These are phyloP conservation scores for Medauroidea extradentata DNA, from an alignment of 1,140 invertebrate genomes.

Conservation along the genomic window DNA sequence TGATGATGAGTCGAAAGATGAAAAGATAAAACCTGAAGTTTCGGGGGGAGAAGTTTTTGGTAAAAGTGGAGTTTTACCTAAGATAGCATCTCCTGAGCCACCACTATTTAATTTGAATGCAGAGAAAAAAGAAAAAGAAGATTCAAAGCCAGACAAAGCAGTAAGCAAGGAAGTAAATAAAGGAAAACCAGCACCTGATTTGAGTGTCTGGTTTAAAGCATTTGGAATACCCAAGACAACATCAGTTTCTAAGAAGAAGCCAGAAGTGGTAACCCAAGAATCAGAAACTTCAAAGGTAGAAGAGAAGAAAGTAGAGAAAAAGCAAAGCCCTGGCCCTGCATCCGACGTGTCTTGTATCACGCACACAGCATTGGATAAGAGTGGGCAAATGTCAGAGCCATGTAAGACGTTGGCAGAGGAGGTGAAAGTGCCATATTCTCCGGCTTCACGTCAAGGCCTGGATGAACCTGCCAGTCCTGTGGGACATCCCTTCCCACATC, in stretches of 20 bases:
- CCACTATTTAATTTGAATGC: no score
- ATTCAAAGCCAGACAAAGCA: slow-evolving; percentile 39
- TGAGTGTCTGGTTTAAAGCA: slow-evolving; percentile 86
- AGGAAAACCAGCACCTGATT: slow-evolving; percentile 72
- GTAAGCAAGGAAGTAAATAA: slow-evolving; percentile 43
- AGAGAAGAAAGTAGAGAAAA: background rate
- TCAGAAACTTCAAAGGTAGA: background rate
- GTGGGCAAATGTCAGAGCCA: background rate
- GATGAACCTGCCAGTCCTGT: slow-evolving; percentile 10
- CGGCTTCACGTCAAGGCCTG: no score
- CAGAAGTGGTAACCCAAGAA: slow-evolving; percentile 19
- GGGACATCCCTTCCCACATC: slow-evolving; percentile 28
- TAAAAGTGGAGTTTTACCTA: no score
- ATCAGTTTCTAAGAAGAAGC: slow-evolving; percentile 29
- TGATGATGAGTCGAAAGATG: slow-evolving; percentile 28
- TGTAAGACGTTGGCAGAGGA: background rate
- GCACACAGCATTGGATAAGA: no score
- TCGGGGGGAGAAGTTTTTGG: no score
- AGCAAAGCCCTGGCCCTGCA: background rate
- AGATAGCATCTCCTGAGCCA: no score
- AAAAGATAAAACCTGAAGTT: slow-evolving; percentile 35
- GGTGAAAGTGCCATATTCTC: background rate
- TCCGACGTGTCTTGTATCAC: background rate
- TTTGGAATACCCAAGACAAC: slow-evolving; percentile 71
- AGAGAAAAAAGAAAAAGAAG: slow-evolving; percentile 16